phyloP scores from a whole-genome alignment of 2,888 invertebrate genomes.

The Agrotis exclamationis region DNA sequence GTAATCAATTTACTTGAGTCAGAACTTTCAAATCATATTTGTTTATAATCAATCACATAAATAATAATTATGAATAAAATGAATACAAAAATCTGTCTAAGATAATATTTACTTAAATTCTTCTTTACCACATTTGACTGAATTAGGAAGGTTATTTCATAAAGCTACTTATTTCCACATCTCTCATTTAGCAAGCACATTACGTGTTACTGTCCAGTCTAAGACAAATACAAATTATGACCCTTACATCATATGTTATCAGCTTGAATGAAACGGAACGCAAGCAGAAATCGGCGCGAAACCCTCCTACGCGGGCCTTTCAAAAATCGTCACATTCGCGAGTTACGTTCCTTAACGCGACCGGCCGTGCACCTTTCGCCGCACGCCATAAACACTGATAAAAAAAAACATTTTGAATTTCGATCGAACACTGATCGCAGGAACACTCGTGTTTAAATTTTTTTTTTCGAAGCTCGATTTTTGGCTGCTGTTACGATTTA shows the following conservation, averaged over 20 bases:
- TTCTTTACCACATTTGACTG: too few species aligned
- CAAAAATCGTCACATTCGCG: slow-evolving; percentile 86
- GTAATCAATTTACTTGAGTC: too few species aligned
- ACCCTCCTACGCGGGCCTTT: slow-evolving; percentile 91
- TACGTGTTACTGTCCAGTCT: not conserved
- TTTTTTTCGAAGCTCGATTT: not conserved
- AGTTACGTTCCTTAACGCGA: slow-evolving; percentile 80
- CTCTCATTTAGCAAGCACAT: too few species aligned
- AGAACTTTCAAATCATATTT: too few species aligned
- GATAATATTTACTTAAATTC: too few species aligned
- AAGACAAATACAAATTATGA: not conserved
- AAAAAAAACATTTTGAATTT: slow-evolving; percentile 57
- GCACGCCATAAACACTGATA: slow-evolving; percentile 69
- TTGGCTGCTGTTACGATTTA: slow-evolving; percentile 11
- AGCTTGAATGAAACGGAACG: slow-evolving; percentile 81
- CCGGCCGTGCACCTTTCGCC: slow-evolving; percentile 85
- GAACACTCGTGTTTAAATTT: slow-evolving; percentile 27
- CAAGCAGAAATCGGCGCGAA: slow-evolving; percentile 84
- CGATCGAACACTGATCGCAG: too few species aligned
- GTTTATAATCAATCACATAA: too few species aligned
- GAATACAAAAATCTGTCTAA: too few species aligned
- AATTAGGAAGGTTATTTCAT: too few species aligned
- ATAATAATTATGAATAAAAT: too few species aligned
- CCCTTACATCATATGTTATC: slow-evolving; percentile 20
- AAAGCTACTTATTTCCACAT: too few species aligned